phyloP scores from a whole-genome alignment of 2,888 invertebrate species.

The Electrophaes corylata region DNA sequence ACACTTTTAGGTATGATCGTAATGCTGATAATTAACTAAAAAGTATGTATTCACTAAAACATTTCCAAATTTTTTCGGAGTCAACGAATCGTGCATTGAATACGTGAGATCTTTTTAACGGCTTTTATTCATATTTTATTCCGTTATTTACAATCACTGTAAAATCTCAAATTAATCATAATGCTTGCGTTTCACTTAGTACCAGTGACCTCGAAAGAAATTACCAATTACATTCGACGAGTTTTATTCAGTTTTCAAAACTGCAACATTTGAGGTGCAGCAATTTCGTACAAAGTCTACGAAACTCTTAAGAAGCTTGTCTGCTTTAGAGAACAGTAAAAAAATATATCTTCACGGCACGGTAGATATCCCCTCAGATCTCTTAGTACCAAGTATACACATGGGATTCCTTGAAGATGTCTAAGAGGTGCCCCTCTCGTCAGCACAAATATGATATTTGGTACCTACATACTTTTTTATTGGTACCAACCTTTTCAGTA shows the following conservation, averaged over 20 bases:
- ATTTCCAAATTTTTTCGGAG: constrained; percentile 75
- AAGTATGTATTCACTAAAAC: constrained; percentile 72
- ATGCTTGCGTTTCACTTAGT: neutral
- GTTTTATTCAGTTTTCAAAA: neutral
- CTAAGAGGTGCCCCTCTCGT: too few relatives aligned
- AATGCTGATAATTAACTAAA: constrained; percentile 79
- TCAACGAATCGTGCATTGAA: constrained; percentile 67
- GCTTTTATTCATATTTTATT: constrained; percentile 62
- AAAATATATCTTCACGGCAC: too few relatives aligned
- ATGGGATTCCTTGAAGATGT: too few relatives aligned
- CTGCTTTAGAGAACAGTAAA: too few relatives aligned
- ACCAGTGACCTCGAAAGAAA: neutral
- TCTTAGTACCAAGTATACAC: too few relatives aligned
- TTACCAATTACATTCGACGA: neutral
- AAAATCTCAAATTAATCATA: constrained; percentile 23
- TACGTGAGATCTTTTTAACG: constrained; percentile 57
- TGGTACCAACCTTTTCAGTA: too few relatives aligned
- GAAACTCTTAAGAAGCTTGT: too few relatives aligned
- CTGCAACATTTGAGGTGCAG: neutral
- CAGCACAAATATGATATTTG: too few relatives aligned
- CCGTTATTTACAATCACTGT: constrained; percentile 40
- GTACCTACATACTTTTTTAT: too few relatives aligned
- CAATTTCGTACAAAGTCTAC: neutral
- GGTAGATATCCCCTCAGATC: too few relatives aligned
- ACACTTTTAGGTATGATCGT: constrained; percentile 36